Conservation (phyloP, 2,113 vertebrate genomes). For the Poecilia latipinna region DNA sequence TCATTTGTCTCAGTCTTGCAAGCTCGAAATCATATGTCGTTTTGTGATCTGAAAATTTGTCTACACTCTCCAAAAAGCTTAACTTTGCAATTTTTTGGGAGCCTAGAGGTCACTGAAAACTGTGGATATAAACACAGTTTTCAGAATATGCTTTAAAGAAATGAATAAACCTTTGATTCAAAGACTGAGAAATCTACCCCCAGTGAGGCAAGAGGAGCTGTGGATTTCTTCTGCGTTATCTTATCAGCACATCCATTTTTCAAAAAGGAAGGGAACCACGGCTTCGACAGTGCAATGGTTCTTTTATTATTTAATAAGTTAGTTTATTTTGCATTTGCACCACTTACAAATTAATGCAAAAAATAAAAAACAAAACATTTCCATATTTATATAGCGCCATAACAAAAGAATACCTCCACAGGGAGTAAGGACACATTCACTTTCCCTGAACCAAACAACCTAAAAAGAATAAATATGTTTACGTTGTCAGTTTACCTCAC, state of each 20-base stretch:
- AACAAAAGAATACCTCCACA: background rate
- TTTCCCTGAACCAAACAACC: background rate
- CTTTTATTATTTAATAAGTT: constrained; percentile 17
- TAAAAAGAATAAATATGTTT: constrained; percentile 11
- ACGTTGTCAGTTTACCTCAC: constrained; percentile 2
- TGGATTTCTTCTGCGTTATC: constrained; percentile 1
- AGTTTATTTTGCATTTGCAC: constrained; percentile 13
- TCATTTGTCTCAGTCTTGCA: too few species aligned
- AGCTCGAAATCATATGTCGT: too few species aligned
- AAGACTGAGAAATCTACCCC: background rate
- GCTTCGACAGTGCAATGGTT: constrained; percentile 24
- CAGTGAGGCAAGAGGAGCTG: background rate
- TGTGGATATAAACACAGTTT: background rate
- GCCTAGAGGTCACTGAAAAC: too few species aligned
- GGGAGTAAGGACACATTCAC: background rate
- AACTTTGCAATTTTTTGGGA: background rate
- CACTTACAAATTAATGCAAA: background rate
- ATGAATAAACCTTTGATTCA: background rate
- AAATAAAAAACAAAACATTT: background rate
- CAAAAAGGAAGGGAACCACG: constrained; percentile 20
- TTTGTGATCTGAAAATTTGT: too few species aligned
- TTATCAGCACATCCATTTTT: constrained; percentile 6
- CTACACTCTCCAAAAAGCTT: too few species aligned
- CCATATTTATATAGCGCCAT: background rate
- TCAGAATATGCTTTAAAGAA: background rate